These are phyloP conservation scores for Isoperla grammatica DNA, from an alignment of 2,888 invertebrate species.

Conservation along the genomic window DNA sequence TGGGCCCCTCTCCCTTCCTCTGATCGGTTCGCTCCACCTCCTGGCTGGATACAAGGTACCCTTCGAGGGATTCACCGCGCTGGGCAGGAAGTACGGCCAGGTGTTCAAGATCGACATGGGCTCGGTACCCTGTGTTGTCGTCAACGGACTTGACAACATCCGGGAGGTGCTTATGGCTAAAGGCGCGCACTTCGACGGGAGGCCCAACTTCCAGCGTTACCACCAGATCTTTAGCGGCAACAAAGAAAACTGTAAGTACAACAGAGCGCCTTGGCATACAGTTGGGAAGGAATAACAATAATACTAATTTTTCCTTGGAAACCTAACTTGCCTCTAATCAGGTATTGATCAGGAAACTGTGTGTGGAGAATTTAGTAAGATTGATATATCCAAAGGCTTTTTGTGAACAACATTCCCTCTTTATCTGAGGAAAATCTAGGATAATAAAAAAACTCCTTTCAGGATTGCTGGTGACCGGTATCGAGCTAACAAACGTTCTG, in stretches of 20 bases:
- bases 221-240: conserved; percentile 57
- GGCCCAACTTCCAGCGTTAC: conserved; percentile 59
- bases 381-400: no score
- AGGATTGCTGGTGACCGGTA: no score
- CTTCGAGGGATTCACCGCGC: conserved; percentile 52
- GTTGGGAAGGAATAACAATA: no score
- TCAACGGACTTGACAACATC: conserved; percentile 54
- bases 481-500: no score
- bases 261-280: background rate
- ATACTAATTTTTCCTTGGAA: no score
- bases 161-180: conserved; percentile 53
- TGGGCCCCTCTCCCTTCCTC: conserved; percentile 50
- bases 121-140: conserved; percentile 50
- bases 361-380: no score
- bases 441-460: no score
- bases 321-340: no score
- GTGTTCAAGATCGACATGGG: conserved; percentile 53
- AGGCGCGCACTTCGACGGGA: conserved; percentile 56
- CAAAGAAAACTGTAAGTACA: conserved; percentile 61
- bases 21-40: conserved; percentile 53
- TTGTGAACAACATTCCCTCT: no score
- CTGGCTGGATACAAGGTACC: conserved; percentile 54
- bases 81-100: conserved; percentile 50
- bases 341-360: no score
- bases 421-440: no score